Conservation (phyloP, 2,888 invertebrate genomes). For the Callyntrura guangdongensis region DNA sequence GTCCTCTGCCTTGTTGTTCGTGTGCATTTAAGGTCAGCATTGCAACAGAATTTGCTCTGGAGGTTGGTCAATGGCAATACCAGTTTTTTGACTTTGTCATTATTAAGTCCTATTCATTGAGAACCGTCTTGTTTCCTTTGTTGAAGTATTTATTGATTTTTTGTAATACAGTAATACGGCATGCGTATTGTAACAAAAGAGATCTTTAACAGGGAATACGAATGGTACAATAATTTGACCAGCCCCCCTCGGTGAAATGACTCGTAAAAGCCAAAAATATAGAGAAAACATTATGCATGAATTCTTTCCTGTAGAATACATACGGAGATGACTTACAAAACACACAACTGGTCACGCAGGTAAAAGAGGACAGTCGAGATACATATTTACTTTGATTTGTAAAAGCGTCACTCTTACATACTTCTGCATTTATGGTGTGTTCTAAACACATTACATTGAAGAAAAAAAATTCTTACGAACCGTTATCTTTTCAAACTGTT, state of each 20-base stretch:
- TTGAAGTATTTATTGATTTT: slow-evolving; percentile 50
- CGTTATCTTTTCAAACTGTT: too few species aligned
- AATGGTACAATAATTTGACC: slow-evolving; percentile 67
- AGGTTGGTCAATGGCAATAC: slow-evolving; percentile 25
- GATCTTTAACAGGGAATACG: slow-evolving; percentile 2
- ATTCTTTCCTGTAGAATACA: not conserved
- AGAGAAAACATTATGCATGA: too few species aligned
- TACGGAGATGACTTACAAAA: not conserved
- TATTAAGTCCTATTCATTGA: slow-evolving; percentile 11
- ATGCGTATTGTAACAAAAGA: slow-evolving; percentile 9
- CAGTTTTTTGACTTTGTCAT: not conserved
- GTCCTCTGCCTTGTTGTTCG: too few species aligned
- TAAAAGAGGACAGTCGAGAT: too few species aligned
- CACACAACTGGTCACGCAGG: not conserved
- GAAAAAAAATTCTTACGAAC: too few species aligned
- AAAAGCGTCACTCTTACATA: too few species aligned
- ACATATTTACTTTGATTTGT: too few species aligned
- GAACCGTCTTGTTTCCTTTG: slow-evolving; percentile 34
- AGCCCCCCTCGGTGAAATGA: slow-evolving; percentile 74
- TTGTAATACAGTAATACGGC: slow-evolving; percentile 35
- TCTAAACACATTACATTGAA: too few species aligned
- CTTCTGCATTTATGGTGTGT: too few species aligned
- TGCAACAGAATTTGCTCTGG: slow-evolving; percentile 6
- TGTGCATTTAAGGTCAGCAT: too few species aligned
- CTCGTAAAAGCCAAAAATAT: slow-evolving; percentile 62